phyloP scores from a whole-genome alignment of 1,140 invertebrate species.

The Neocloeon triangulifer region DNA sequence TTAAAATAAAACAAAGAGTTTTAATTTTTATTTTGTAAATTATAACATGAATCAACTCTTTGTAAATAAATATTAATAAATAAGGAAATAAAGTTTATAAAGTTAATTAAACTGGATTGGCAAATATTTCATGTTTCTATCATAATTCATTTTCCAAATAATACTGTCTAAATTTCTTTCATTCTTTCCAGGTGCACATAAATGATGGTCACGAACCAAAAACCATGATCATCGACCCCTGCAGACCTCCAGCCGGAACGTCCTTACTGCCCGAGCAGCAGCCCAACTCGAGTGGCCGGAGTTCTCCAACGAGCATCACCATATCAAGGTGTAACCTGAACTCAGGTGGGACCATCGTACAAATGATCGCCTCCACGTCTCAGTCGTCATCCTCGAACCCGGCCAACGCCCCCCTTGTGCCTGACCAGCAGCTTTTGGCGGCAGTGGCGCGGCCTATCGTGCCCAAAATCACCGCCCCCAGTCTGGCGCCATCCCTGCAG shows the following conservation, averaged over 20 bases:
- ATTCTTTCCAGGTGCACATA: too few relatives aligned
- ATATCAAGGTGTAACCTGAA: conserved; percentile 48
- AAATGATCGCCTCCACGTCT: conserved; percentile 8
- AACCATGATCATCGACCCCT: conserved; percentile 38
- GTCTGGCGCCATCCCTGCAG: conserved; percentile 19
- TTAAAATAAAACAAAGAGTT: too few relatives aligned
- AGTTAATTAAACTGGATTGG: too few relatives aligned
- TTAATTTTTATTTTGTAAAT: too few relatives aligned
- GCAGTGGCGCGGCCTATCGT: conserved; percentile 18
- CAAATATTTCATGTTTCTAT: too few relatives aligned
- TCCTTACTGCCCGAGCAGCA: conserved; percentile 4
- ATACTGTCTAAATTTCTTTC: too few relatives aligned
- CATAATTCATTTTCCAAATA: too few relatives aligned
- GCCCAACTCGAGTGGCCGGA: conserved; percentile 7
- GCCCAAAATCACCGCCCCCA: conserved; percentile 29
- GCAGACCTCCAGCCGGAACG: conserved; percentile 1
- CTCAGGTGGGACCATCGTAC: conserved; percentile 32
- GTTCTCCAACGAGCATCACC: conserved; percentile 15
- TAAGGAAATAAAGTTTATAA: too few relatives aligned
- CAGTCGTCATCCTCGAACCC: too few relatives aligned
- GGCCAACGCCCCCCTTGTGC: too few relatives aligned
- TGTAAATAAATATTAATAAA: too few relatives aligned
- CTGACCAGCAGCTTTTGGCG: neutral
- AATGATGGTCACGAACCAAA: conserved; percentile 41
- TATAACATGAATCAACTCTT: too few relatives aligned